These are phyloP conservation scores for Dorcus hopei DNA, from an alignment of 2,888 invertebrate species.

Conservation along the genomic window DNA sequence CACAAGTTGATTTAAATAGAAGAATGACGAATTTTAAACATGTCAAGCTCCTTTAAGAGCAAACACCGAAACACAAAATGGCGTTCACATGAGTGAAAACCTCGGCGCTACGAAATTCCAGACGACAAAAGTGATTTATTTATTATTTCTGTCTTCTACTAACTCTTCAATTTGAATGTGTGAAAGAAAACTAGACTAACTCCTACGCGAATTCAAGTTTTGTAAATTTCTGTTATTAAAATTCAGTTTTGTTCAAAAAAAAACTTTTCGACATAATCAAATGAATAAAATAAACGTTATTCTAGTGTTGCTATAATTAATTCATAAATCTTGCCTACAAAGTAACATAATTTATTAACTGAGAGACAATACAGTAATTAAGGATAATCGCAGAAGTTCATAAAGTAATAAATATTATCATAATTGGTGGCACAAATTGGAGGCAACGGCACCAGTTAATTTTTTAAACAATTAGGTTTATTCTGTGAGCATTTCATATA, in stretches of 20 bases:
- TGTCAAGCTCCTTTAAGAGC: background rate
- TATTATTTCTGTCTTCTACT: no score
- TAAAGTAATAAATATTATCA: constrained; percentile 29
- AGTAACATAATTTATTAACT: constrained; percentile 26
- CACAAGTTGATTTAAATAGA: constrained; percentile 9
- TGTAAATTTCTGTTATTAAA: background rate
- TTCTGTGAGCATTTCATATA: no score
- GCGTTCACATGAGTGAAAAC: no score
- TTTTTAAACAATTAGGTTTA: background rate
- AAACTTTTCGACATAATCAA: constrained; percentile 3
- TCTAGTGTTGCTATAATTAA: background rate
- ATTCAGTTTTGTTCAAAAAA: background rate
- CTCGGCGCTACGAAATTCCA: no score
- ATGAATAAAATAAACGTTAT: constrained; percentile 12
- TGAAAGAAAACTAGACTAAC: no score
- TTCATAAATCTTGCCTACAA: constrained; percentile 11
- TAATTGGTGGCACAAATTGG: constrained; percentile 23
- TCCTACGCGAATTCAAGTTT: no score
- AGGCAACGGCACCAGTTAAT: background rate
- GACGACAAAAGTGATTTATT: no score
- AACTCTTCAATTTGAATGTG: no score
- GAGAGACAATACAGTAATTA: constrained; percentile 29
- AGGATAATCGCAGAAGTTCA: constrained; percentile 28
- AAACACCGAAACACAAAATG: background rate
- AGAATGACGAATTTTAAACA: constrained; percentile 12